phyloP scores from a whole-genome alignment of 2,113 vertebrate species.

The Tetrao urogallus region DNA sequence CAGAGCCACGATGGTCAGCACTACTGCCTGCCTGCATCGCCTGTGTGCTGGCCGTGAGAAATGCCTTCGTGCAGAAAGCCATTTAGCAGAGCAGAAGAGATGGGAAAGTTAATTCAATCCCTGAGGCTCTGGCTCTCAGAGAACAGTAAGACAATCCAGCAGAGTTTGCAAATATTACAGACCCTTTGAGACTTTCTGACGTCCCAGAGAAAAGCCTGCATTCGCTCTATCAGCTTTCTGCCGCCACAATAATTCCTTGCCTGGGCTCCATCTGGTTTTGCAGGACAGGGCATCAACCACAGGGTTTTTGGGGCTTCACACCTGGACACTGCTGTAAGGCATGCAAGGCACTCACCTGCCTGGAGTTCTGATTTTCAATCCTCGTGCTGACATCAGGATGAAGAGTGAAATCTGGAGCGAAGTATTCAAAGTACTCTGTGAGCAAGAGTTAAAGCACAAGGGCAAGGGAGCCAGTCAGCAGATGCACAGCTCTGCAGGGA shows the following conservation, averaged over 20 bases:
- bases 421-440: conserved; percentile 98
- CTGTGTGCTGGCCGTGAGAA: not conserved
- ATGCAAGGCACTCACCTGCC: conserved; percentile 84
- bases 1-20: not conserved
- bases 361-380: conserved; percentile 98
- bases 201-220: not conserved
- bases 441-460: not conserved
- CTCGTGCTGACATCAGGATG: conserved; percentile 98
- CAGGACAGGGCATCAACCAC: not conserved
- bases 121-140: accelerated
- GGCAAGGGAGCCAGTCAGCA: not conserved
- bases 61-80: not conserved
- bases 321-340: accelerated
- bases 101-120: not conserved
- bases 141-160: not conserved
- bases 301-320: not conserved
- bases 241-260: accelerated
- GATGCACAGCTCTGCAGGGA: not conserved
- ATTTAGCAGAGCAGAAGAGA: not conserved
- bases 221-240: accelerated
- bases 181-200: not conserved
- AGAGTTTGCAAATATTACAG: not conserved
- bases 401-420: conserved; percentile 97
- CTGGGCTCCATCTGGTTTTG: not conserved
- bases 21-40: not conserved